Conservation (phyloP, 1,140 invertebrate genomes). For the Drosophila malerkotliana region DNA sequence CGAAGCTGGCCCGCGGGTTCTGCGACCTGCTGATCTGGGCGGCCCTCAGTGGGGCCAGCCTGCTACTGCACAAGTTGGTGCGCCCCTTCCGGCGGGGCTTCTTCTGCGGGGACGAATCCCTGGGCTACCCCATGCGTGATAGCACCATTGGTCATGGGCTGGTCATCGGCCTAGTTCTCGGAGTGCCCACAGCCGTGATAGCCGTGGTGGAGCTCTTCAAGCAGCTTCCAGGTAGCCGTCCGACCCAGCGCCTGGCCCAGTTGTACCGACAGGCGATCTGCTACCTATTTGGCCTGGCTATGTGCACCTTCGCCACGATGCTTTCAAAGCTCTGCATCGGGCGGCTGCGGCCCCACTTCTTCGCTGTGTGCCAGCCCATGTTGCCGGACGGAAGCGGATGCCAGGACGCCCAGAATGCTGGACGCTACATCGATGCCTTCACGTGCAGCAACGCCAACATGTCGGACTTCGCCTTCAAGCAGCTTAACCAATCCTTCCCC, state of each 20-base stretch:
- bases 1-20: slow-evolving; percentile 62
- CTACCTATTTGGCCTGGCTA: slow-evolving; percentile 93
- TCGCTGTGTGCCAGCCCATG: slow-evolving; percentile 88
- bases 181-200: slow-evolving; percentile 62
- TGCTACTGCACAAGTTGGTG: slow-evolving; percentile 71
- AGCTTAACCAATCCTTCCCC: slow-evolving; percentile 91
- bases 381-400: slow-evolving; percentile 85
- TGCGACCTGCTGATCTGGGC: slow-evolving; percentile 72
- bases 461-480: slow-evolving; percentile 85
- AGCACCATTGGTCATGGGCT: slow-evolving; percentile 87
- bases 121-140: slow-evolving; percentile 91
- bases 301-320: slow-evolving; percentile 92
- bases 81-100: slow-evolving; percentile 94
- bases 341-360: slow-evolving; percentile 95
- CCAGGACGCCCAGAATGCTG: slow-evolving; percentile 85
- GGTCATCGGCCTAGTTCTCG: slow-evolving; percentile 47
- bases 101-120: slow-evolving; percentile 97
- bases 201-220: slow-evolving; percentile 74
- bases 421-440: slow-evolving; percentile 88
- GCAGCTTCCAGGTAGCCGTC: slow-evolving; percentile 64
- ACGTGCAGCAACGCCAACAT: slow-evolving; percentile 86
- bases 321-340: slow-evolving; percentile 96
- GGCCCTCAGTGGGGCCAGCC: slow-evolving; percentile 44
- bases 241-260: slow-evolving; percentile 87
- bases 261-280: slow-evolving; percentile 89